A percentile compares a stretch with the other conserved stretches of the same genome.
Conservation (phyloP, 2,113 vertebrate genomes). For the Manacus vitellinus region DNA sequence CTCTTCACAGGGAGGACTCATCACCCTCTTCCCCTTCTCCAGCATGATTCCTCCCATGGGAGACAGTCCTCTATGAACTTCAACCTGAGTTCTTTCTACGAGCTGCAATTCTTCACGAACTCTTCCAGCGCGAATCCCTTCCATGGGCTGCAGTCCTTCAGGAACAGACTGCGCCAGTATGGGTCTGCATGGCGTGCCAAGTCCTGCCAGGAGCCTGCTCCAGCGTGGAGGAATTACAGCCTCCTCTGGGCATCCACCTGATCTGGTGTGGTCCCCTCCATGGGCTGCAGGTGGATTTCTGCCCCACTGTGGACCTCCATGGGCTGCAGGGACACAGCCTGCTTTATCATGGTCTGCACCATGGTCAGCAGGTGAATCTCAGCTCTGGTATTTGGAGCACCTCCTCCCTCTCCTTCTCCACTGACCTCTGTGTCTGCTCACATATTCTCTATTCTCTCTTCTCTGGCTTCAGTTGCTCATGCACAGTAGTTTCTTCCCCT, state of each 20-base stretch:
- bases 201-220: background rate
- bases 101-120: background rate
- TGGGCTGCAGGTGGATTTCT: background rate
- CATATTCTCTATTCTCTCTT: accelerated
- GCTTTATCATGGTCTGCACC: background rate
- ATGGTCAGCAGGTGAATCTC: background rate
- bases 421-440: background rate
- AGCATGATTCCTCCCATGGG: background rate
- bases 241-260: background rate
- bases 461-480: background rate
- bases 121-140: background rate
- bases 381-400: accelerated
- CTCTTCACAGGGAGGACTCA: background rate
- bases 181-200: background rate
- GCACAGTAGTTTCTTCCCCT: background rate
- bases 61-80: background rate
- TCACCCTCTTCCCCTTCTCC: background rate
- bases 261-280: background rate
- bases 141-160: background rate
- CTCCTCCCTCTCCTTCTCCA: background rate
- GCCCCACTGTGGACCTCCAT: background rate
- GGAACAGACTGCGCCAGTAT: background rate
- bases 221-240: background rate
- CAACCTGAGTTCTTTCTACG: background rate
- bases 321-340: background rate